phyloP scores from a whole-genome alignment of 2,888 invertebrate species.

The Erebia ligea region DNA sequence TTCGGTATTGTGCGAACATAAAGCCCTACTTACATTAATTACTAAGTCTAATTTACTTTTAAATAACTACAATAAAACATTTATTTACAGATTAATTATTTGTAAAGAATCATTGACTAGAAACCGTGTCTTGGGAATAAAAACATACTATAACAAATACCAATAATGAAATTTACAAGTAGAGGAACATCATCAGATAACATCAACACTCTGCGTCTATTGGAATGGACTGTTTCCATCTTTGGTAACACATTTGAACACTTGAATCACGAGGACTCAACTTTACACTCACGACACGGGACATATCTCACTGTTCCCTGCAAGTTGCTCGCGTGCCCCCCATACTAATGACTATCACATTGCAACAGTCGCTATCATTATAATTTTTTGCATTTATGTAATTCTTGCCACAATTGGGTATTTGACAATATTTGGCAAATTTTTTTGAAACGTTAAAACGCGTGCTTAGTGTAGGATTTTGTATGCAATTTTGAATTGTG shows the following conservation, averaged over 20 bases:
- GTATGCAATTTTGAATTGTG: too few relatives aligned
- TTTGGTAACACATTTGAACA: conserved; percentile 78
- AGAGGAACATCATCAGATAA: conserved; percentile 59
- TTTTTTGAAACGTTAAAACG: too few relatives aligned
- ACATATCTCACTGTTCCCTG: neutral
- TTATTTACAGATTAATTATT: conserved; percentile 47
- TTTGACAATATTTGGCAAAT: too few relatives aligned
- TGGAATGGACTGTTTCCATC: conserved; percentile 70
- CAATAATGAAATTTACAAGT: conserved; percentile 57
- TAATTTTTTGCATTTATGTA: neutral
- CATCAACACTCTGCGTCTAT: conserved; percentile 45
- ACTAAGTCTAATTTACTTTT: conserved; percentile 58
- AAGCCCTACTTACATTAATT: conserved; percentile 58
- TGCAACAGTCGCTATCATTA: neutral
- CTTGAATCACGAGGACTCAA: conserved; percentile 44
- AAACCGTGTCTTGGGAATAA: conserved; percentile 71
- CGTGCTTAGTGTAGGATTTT: too few relatives aligned
- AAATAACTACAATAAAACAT: conserved; percentile 64
- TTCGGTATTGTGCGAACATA: conserved; percentile 69
- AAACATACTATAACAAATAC: conserved; percentile 48
- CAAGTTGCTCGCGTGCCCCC: neutral
- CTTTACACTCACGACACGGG: neutral
- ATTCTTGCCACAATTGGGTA: too few relatives aligned
- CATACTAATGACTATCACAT: neutral
- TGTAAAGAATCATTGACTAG: conserved; percentile 79